A percentile compares a stretch with the other conserved stretches of the same genome.
phyloP scores from a whole-genome alignment of 2,113 vertebrate species.

The Scolopax mira region DNA sequence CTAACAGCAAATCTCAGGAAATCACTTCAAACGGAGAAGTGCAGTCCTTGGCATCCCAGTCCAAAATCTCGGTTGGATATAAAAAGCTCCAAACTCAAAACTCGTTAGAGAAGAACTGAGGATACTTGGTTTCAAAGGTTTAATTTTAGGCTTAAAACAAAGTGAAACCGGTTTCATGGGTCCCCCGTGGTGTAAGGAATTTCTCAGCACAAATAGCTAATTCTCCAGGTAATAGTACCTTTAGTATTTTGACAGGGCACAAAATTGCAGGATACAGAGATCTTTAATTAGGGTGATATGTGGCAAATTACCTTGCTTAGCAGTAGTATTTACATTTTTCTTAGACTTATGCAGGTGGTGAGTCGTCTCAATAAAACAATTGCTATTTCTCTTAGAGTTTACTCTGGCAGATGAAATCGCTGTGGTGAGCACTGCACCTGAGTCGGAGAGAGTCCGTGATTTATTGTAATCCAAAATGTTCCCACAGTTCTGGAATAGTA shows the following conservation, averaged over 20 bases:
- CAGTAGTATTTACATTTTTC: background rate
- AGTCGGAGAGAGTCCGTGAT: accelerated
- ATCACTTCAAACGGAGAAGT: background rate
- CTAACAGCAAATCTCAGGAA: background rate
- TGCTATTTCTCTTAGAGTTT: background rate
- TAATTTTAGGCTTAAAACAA: background rate
- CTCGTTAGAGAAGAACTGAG: background rate
- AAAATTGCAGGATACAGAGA: background rate
- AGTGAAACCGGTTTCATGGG: background rate
- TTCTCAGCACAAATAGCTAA: background rate
- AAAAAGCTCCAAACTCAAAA: background rate
- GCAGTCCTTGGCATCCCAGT: background rate
- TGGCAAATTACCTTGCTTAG: background rate
- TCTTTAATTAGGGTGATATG: background rate
- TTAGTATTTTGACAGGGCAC: background rate
- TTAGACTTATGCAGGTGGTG: background rate
- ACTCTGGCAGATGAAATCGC: background rate
- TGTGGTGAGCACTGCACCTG: accelerated
- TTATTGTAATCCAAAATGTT: background rate
- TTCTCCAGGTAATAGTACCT: background rate
- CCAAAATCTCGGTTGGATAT: background rate
- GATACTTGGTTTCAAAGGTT: background rate
- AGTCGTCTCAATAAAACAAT: background rate
- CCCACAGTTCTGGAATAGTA: background rate
- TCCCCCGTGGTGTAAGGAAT: background rate